These are phyloP conservation scores for Drosophila stalkeri DNA, from an alignment of 2,888 invertebrate genomes.

Conservation along the genomic window DNA sequence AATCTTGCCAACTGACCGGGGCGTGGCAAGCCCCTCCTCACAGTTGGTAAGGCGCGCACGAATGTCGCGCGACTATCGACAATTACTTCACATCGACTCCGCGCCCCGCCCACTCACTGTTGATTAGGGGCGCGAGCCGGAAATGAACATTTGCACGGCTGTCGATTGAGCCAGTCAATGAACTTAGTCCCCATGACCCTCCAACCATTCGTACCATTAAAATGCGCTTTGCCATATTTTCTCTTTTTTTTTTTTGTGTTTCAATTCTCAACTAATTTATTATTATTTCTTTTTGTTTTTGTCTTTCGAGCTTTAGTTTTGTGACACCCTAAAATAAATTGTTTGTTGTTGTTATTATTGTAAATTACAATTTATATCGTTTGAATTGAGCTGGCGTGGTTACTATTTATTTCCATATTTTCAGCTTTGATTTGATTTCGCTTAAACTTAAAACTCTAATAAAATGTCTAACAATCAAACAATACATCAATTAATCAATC, in stretches of 20 bases:
- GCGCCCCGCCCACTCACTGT: slow-evolving; percentile 21
- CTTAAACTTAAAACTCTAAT: slow-evolving; percentile 59
- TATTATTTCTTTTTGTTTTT: slow-evolving; percentile 58
- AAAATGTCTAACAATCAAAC: slow-evolving; percentile 72
- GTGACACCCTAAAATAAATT: slow-evolving; percentile 73
- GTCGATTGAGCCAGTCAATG: slow-evolving; percentile 58
- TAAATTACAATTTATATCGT: slow-evolving; percentile 61
- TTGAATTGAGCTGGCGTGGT: slow-evolving; percentile 54
- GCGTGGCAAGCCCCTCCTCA: slow-evolving; percentile 38
- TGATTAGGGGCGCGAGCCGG: slow-evolving; percentile 55
- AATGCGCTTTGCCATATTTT: slow-evolving; percentile 49
- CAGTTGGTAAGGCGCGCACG: not conserved
- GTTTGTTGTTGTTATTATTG: slow-evolving; percentile 51
- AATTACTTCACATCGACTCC: slow-evolving; percentile 57
- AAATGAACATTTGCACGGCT: slow-evolving; percentile 68
- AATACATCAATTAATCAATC: slow-evolving; percentile 50
- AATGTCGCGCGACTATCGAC: slow-evolving; percentile 66
- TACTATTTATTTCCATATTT: slow-evolving; percentile 20
- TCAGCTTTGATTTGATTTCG: slow-evolving; percentile 46
- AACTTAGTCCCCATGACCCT: slow-evolving; percentile 3
- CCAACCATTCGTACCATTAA: slow-evolving; percentile 42
- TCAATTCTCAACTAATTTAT: slow-evolving; percentile 81
- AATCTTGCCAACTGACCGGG: slow-evolving; percentile 64
- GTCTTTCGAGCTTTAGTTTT: slow-evolving; percentile 66
- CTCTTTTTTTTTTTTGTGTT: slow-evolving; percentile 55